A percentile compares a stretch with the other conserved stretches of the same genome.
Conservation (phyloP, 2,888 invertebrate genomes). For the Eupithecia insigniata region DNA sequence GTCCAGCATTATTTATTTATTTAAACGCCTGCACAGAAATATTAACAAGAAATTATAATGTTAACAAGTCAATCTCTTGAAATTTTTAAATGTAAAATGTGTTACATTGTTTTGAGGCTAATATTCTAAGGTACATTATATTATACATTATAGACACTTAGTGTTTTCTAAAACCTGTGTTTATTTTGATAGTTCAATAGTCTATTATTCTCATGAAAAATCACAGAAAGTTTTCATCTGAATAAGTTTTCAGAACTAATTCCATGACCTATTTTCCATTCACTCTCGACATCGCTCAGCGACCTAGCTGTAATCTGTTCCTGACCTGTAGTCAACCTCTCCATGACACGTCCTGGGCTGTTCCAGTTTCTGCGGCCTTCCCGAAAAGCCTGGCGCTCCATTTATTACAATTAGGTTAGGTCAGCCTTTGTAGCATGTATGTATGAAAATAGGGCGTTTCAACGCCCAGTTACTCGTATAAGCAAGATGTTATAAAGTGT, state of each 20-base stretch:
- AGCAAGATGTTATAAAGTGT: not conserved
- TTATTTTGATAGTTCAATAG: not conserved
- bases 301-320: slow-evolving; percentile 31
- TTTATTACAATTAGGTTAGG: slow-evolving; percentile 36
- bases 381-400: slow-evolving; percentile 27
- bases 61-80: not conserved
- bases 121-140: not conserved
- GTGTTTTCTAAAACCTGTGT: not conserved
- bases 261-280: slow-evolving; percentile 21
- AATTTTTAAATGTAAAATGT: not conserved
- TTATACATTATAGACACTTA: not conserved
- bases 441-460: not conserved
- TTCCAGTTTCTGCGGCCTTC: slow-evolving; percentile 42
- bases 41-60: not conserved
- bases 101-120: not conserved
- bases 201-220: not conserved
- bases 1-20: too few species aligned
- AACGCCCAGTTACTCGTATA: not conserved
- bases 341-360: slow-evolving; percentile 44
- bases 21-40: not conserved
- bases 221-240: not conserved
- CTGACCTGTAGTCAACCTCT: slow-evolving; percentile 33
- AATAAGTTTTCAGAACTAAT: not conserved
- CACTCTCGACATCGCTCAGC: slow-evolving; percentile 8
- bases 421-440: slow-evolving; percentile 23